These are phyloP conservation scores for Liodrosophila aerea DNA, from an alignment of 2,888 invertebrate genomes.

Conservation along the genomic window DNA sequence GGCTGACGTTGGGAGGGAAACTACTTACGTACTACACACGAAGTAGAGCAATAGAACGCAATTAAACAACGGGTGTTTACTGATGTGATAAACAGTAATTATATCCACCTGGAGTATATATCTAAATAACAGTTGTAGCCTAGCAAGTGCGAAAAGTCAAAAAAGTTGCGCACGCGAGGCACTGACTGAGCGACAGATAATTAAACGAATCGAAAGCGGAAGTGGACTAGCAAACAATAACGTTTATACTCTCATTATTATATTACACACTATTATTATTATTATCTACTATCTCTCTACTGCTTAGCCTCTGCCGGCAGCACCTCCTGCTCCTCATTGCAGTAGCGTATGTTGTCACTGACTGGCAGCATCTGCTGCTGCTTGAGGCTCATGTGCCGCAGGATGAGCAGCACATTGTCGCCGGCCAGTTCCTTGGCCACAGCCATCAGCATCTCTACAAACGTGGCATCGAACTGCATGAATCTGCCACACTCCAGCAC, in stretches of 20 bases:
- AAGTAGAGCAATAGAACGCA: slow-evolving; percentile 21
- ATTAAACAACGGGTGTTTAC: slow-evolving; percentile 24
- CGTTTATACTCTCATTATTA: no score
- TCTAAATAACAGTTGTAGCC: slow-evolving; percentile 29
- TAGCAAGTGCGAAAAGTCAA: slow-evolving; percentile 16
- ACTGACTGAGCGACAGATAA: slow-evolving; percentile 1
- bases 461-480: slow-evolving; percentile 87
- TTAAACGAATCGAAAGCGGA: slow-evolving; percentile 6
- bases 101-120: no score
- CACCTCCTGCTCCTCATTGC: slow-evolving; percentile 48
- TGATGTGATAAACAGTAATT: slow-evolving; percentile 26
- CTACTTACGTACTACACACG: slow-evolving; percentile 10
- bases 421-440: slow-evolving; percentile 84
- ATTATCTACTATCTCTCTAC: slow-evolving; percentile 25
- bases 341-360: slow-evolving; percentile 61
- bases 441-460: slow-evolving; percentile 85
- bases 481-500: slow-evolving; percentile 87
- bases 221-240: slow-evolving; percentile 4
- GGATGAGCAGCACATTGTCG: slow-evolving; percentile 83
- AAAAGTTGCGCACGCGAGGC: slow-evolving; percentile 29
- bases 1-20: slow-evolving; percentile 4
- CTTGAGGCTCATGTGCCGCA: slow-evolving; percentile 70
- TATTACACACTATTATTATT: background rate
- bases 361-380: slow-evolving; percentile 63
- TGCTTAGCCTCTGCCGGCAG: slow-evolving; percentile 29